Evolutionary conservation across 2,797 vertebrate genomes (phyloP), one percentile per base, ranked within the genome.

Genomic region (Lithobates pipiens): DNA sequence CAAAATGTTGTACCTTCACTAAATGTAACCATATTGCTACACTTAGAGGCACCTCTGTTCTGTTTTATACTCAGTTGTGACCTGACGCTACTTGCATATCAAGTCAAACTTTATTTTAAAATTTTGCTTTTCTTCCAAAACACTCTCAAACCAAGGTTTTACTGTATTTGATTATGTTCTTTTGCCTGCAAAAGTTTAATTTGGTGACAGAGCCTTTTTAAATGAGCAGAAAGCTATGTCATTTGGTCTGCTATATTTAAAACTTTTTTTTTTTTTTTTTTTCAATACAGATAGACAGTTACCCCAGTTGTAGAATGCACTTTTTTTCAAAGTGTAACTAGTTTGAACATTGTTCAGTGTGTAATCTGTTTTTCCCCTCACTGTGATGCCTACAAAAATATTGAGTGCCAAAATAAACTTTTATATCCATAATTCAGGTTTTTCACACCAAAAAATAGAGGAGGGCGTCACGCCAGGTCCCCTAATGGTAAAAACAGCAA

Each of bases 381-480:
- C 80, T 46, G 61, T 27, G 36, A 42, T 46, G 80, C 75, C 85
- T 74, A 76, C 76, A 73, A 73, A 78, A 86, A 83, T 86, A 86
- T 83, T 83, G 85, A 78, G 85, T 82, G 80, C 54, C 85, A 86
- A 83, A 82, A 76, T 67, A 86, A 86, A 77, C 50, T 86, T 86
- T 86, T 83, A 73, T 83, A 71, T 78, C 68, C 75, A 74, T 86
- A 86, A 86, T 86, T 83, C 82, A 77, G 69, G 57, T 82, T 86
- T 86, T 83, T 86, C 80, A 86, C 85, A 86, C 85, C 85, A 86
- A 83, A 83, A 86, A 83, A 86, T 86, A 73, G 57, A 83, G 69
- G n/a, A 83, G 75, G 75, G 85, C 80, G 72, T 86, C 75, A 83
- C 67, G 85, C 85, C 85, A 86, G 69, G 85, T 78, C 46, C 42